A percentile compares a stretch with the other conserved stretches of the same genome.
Conservation (phyloP, 2,888 invertebrate species). For the Archips crataeganus region DNA sequence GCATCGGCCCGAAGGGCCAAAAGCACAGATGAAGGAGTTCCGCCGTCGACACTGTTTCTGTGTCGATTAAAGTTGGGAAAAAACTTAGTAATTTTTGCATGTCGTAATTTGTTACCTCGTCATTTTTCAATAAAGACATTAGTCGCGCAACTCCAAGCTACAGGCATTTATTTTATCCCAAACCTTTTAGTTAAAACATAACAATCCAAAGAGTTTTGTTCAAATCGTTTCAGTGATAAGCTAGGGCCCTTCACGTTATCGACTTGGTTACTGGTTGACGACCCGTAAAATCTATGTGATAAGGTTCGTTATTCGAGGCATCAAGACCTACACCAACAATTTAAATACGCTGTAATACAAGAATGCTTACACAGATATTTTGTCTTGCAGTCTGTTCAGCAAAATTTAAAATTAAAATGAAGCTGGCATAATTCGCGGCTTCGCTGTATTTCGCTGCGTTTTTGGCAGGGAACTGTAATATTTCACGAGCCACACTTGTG, state of each 20-base stretch:
- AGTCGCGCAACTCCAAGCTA: no score
- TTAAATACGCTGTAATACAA: background rate
- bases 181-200: background rate
- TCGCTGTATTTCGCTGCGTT: constrained; percentile 27
- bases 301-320: constrained; percentile 7
- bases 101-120: no score
- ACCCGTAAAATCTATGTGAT: background rate
- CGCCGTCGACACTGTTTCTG: no score
- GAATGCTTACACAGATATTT: constrained; percentile 5
- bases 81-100: no score
- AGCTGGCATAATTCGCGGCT: constrained; percentile 15
- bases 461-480: constrained; percentile 26
- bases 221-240: background rate
- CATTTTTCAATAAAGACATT: no score
- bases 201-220: background rate
- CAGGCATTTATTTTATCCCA: no score
- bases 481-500: background rate
- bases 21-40: no score
- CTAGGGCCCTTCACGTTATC: constrained; percentile 10
- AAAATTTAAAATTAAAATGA: constrained; percentile 31
- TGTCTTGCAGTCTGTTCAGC: background rate
- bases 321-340: constrained; percentile 26
- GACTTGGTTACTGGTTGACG: background rate
- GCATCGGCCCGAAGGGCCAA: no score
- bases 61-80: no score